Conservation (phyloP, 2,797 vertebrate species). For the Sciaenops ocellatus region DNA sequence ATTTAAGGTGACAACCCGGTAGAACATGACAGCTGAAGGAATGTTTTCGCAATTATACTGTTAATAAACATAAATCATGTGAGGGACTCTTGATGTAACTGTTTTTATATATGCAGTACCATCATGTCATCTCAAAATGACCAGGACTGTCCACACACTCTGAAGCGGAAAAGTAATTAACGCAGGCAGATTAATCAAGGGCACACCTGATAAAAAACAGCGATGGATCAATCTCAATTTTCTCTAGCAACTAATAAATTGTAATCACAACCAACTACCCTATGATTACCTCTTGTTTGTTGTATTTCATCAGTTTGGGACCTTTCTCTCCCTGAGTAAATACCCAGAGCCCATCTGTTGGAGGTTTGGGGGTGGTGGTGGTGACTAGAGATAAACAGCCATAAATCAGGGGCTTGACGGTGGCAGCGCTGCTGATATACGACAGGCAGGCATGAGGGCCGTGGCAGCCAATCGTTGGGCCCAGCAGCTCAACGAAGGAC, state of each 20-base stretch:
- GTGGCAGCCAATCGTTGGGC: constrained; percentile 42
- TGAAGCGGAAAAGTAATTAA: constrained; percentile 42
- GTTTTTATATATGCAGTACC: neutral
- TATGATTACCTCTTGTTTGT: constrained; percentile 75
- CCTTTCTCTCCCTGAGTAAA: constrained; percentile 81
- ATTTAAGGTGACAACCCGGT: constrained; percentile 72
- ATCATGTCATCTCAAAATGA: constrained; percentile 7
- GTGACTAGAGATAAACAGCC: constrained; percentile 83
- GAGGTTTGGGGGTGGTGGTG: constrained; percentile 54
- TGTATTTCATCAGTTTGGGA: constrained; percentile 76
- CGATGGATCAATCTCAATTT: constrained; percentile 34
- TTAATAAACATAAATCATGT: constrained; percentile 63
- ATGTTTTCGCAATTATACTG: constrained; percentile 64
- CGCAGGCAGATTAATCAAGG: constrained; percentile 21
- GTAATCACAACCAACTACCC: constrained; percentile 70
- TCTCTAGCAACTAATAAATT: constrained; percentile 73
- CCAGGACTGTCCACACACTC: constrained; percentile 25
- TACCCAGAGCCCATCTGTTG: constrained; percentile 86
- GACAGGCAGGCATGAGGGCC: constrained; percentile 77
- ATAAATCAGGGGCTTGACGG: constrained; percentile 82
- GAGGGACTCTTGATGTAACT: neutral
- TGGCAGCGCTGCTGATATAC: constrained; percentile 83
- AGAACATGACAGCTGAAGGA: constrained; percentile 66
- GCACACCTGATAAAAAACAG: constrained; percentile 51
- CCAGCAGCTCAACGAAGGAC: constrained; percentile 55